Conservation (phyloP, 2,797 vertebrate genomes). For the Anolis apletophallus region DNA sequence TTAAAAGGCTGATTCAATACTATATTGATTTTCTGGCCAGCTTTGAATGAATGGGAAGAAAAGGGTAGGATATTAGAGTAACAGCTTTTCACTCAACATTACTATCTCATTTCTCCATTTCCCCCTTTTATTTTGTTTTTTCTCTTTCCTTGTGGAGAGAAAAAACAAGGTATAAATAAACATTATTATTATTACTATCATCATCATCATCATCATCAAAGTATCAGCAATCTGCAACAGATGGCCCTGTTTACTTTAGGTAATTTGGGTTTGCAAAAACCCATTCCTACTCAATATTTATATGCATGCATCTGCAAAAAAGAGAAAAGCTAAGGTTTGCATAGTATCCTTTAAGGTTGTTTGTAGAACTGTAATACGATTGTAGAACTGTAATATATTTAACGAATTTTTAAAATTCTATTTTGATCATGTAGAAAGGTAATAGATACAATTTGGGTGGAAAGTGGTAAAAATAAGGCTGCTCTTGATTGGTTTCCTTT, state of each 20-base stretch:
- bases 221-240: no score
- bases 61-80: not conserved
- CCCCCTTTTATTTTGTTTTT: not conserved
- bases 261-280: not conserved
- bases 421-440: not conserved
- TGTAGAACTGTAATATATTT: not conserved
- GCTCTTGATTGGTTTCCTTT: not conserved
- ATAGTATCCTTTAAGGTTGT: not conserved
- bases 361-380: not conserved
- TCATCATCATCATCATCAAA: no score
- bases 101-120: not conserved
- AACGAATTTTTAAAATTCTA: no score
- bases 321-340: not conserved
- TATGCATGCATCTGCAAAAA: not conserved
- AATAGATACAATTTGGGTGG: not conserved
- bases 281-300: not conserved
- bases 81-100: not conserved
- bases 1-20: conserved; percentile 21
- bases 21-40: conserved; percentile 17
- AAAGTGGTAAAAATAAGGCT: not conserved
- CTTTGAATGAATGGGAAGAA: conserved; percentile 18
- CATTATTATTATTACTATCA: no score
- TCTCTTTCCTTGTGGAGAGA: no score
- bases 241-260: not conserved
- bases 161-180: no score